Evolutionary conservation across 2,797 vertebrate genomes (phyloP).

Genomic region (Notolabrus celidotus): DNA sequence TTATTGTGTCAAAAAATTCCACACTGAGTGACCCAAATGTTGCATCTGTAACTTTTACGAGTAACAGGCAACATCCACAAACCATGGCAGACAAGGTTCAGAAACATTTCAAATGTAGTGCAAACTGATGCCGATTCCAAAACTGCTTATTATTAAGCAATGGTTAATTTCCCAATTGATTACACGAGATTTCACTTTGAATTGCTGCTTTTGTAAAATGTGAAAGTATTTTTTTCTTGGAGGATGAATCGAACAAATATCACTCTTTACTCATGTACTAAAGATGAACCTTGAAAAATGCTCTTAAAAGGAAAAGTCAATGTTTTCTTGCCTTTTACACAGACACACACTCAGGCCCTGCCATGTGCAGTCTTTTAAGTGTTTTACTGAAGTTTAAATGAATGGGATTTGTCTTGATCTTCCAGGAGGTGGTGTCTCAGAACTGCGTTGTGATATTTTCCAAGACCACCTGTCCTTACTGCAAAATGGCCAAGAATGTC

Average conservation of each 20-base stretch:
- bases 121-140: too few relatives aligned
- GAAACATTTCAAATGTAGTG: too few relatives aligned
- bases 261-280: background rate
- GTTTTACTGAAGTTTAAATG: background rate
- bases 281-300: background rate
- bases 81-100: too few relatives aligned
- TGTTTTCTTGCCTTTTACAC: background rate
- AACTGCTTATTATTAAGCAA: too few relatives aligned
- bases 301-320: background rate
- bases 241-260: background rate
- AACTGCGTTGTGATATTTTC: slow-evolving; percentile 99
- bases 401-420: slow-evolving; percentile 15
- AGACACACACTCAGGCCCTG: background rate
- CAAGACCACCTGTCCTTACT: slow-evolving; percentile 94
- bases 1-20: too few relatives aligned
- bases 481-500: slow-evolving; percentile 94
- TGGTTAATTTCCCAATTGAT: too few relatives aligned
- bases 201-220: background rate
- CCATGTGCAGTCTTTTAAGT: background rate
- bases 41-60: too few relatives aligned
- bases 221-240: background rate
- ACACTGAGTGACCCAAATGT: too few relatives aligned
- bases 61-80: too few relatives aligned
- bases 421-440: slow-evolving; percentile 90
- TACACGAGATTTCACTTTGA: too few relatives aligned